Evolutionary conservation across 2,113 vertebrate genomes (phyloP).

Genomic region (Lepisosteus oculatus): DNA sequence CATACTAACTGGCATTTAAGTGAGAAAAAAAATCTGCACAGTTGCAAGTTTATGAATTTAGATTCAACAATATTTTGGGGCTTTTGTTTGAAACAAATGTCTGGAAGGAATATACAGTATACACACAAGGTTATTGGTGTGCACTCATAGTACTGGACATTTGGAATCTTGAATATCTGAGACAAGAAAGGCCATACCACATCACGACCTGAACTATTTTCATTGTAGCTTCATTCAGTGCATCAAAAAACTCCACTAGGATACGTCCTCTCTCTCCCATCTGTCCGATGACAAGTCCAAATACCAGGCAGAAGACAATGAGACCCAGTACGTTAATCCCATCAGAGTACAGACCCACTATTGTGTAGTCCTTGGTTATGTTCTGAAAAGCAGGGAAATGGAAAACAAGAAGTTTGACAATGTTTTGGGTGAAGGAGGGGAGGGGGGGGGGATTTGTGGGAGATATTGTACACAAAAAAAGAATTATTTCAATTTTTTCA

Average conservation of each 20-base stretch:
- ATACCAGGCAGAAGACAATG: slow-evolving; percentile 91
- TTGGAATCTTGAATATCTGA: neutral
- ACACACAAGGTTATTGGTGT: too few species aligned
- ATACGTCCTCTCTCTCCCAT: slow-evolving; percentile 93
- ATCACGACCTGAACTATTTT: slow-evolving; percentile 94
- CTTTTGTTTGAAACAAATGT: too few species aligned
- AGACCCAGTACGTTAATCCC: slow-evolving; percentile 92
- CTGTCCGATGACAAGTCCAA: slow-evolving; percentile 92
- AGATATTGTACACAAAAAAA: too few species aligned
- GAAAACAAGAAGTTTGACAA: neutral
- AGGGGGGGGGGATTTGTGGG: neutral
- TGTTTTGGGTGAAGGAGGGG: neutral
- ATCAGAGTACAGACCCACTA: slow-evolving; percentile 79
- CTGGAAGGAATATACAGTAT: too few species aligned
- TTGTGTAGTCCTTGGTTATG: slow-evolving; percentile 81
- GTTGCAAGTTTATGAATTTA: too few species aligned
- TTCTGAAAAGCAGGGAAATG: slow-evolving; percentile 67
- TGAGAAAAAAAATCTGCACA: too few species aligned
- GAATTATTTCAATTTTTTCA: too few species aligned
- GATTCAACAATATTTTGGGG: too few species aligned
- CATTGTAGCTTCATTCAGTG: slow-evolving; percentile 94
- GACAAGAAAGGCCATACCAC: slow-evolving; percentile 73
- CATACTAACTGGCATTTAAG: too few species aligned
- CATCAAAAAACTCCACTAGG: slow-evolving; percentile 94
- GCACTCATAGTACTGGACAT: too few species aligned